Evolutionary conservation across 2,113 vertebrate species (phyloP), one percentile per base, ranked within the genome.

Genomic region (Heterotis niloticus): DNA sequence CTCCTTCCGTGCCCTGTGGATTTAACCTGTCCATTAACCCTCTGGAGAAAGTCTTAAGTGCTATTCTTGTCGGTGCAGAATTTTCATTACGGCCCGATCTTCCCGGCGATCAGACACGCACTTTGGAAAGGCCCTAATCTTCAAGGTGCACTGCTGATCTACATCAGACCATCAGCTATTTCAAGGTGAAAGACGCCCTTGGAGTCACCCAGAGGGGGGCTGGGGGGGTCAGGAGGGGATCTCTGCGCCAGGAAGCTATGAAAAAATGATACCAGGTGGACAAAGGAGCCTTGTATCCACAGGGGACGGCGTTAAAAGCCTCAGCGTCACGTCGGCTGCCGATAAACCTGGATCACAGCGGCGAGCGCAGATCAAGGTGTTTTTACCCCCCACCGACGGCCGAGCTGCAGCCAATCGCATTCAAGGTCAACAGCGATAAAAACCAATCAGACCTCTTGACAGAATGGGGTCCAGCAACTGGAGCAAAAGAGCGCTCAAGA

Each of bases 21-120:
- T 71, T 74, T 71, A 75, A 74, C 62, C 70, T 75, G 71, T 75
- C 60, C 78, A 80, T 66, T 80, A 74, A 75, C 78, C 78, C 64
- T 29, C 70, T 57, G 51, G 71, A 80, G 62, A 67, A 74, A 75
- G 62, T 26, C 59, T 23, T 64, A 13, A 23, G 29, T 65, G 71
- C 67, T 80, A 56, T 80, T 80, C 71, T 75, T 28, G 51, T 68
- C 71, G 29, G 57, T 28, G 51, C 26, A 57, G 51, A 62, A 59
- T 65, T 79, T 79, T 74, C 44, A 73, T 74, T 79, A 52, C 34
- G 68, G 67, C 64, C 51, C 60, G 44, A 74, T 74, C 78, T 80
- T 57, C 52, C 24, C 71, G 9, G 4, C 20, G 28, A 65, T 67
- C 24, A 80, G 52, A 34, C 71, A 74, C 5, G 34, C 17, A 70